A percentile compares a stretch with the other conserved stretches of the same genome.
Evolutionary conservation across 2,888 invertebrate genomes (phyloP).

Genomic region (Temnothorax rugatulus): DNA sequence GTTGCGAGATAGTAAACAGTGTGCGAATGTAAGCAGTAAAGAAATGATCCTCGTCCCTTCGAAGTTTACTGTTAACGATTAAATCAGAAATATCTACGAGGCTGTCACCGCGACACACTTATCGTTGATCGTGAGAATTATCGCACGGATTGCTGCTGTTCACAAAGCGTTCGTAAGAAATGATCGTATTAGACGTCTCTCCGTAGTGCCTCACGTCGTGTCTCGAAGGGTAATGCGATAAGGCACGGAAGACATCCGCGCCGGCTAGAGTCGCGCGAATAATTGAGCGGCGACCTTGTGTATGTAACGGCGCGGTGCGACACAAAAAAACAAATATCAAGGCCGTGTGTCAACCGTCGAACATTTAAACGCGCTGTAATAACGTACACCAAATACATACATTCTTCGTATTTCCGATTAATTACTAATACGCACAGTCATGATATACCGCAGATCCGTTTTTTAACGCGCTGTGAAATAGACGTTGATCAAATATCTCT

Average conservation of each 20-base stretch:
- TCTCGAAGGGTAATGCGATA: background rate
- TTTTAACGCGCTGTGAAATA: background rate
- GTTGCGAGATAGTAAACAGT: background rate
- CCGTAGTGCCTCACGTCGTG: background rate
- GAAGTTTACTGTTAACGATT: background rate
- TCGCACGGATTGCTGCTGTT: background rate
- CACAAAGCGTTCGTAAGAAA: background rate
- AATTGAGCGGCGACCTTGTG: background rate
- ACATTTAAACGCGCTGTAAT: background rate
- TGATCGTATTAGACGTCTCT: background rate
- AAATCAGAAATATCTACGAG: background rate
- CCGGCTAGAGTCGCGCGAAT: background rate
- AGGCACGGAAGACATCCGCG: background rate
- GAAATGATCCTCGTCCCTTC: background rate
- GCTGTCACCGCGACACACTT: background rate
- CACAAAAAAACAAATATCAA: background rate
- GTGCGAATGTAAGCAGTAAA: background rate
- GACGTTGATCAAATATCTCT: background rate
- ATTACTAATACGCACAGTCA: background rate
- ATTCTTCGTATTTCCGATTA: background rate
- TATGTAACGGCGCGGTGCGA: background rate
- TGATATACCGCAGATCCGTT: background rate
- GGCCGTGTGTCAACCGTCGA: background rate
- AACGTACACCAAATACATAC: background rate
- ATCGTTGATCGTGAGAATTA: background rate